Percentiles rank a stretch among this genome's conserved stretches.
These are phyloP conservation scores for Anoplophora glabripennis DNA, from an alignment of 1,140 invertebrate genomes.

Conservation along the genomic window DNA sequence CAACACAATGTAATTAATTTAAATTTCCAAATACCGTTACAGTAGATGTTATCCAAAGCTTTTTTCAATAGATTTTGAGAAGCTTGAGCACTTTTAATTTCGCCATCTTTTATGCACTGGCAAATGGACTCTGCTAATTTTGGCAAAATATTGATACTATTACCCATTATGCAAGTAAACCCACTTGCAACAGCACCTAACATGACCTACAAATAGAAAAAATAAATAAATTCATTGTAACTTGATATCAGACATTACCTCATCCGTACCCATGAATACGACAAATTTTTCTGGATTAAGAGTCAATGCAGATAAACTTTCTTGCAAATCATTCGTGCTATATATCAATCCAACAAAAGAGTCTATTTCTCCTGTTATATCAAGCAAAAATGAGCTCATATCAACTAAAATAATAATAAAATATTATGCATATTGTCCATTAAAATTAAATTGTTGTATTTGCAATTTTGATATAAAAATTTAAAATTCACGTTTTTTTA, in stretches of 20 bases:
- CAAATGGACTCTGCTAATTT: slow-evolving; percentile 40
- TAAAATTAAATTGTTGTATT: too few species aligned
- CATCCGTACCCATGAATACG: slow-evolving; percentile 44
- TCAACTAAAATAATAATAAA: slow-evolving; percentile 31
- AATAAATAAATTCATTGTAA: background rate
- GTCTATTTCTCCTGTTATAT: slow-evolving; percentile 42
- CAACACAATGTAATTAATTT: slow-evolving; percentile 1
- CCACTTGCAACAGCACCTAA: slow-evolving; percentile 40
- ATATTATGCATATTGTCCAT: too few species aligned
- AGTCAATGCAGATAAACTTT: slow-evolving; percentile 33
- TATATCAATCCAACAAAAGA: slow-evolving; percentile 43
- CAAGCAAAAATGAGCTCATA: slow-evolving; percentile 38
- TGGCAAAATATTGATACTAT: slow-evolving; percentile 39
- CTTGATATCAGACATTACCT: slow-evolving; percentile 23
- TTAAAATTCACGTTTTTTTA: too few species aligned
- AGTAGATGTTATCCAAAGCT: slow-evolving; percentile 32
- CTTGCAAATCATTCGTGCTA: slow-evolving; percentile 39
- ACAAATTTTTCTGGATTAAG: slow-evolving; percentile 41
- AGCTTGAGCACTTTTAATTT: slow-evolving; percentile 37
- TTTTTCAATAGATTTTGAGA: slow-evolving; percentile 37
- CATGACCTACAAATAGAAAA: slow-evolving; percentile 33
- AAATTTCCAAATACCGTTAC: slow-evolving; percentile 30
- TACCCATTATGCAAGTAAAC: slow-evolving; percentile 39
- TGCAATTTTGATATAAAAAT: too few species aligned
- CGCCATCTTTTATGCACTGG: slow-evolving; percentile 34